Conservation (phyloP, 1,140 invertebrate species). For the Zaprionus ghesquierei region DNA sequence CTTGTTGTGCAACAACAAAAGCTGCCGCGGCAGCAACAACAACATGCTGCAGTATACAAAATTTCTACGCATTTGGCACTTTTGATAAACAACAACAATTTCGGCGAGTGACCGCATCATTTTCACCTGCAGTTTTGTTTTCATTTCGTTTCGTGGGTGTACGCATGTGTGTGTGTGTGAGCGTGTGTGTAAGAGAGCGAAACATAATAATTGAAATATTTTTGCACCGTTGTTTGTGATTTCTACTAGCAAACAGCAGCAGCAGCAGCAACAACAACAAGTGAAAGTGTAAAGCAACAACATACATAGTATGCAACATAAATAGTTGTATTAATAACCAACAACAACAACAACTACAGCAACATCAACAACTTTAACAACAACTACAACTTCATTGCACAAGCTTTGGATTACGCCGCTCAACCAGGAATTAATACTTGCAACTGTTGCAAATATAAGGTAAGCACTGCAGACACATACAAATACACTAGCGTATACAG, state of each 20-base stretch:
- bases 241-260: conserved; percentile 33
- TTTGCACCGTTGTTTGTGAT: conserved; percentile 47
- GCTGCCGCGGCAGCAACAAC: conserved; percentile 15
- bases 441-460: conserved; percentile 31
- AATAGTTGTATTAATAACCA: conserved; percentile 26
- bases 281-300: conserved; percentile 60
- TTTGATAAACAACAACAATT: conserved; percentile 24
- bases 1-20: conserved; percentile 50
- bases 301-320: conserved; percentile 52
- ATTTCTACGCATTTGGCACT: conserved; percentile 30
- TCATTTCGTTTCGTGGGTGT: conserved; percentile 2
- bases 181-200: conserved; percentile 43
- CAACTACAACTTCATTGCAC: conserved; percentile 30
- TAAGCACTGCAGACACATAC: conserved; percentile 15
- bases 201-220: conserved; percentile 48
- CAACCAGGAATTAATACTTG: conserved; percentile 34
- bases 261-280: conserved; percentile 33
- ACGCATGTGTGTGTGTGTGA: not conserved
- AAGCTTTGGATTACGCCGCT: conserved; percentile 38
- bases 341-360: conserved; percentile 1
- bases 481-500: not conserved
- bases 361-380: not conserved
- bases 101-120: conserved; percentile 36
- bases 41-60: conserved; percentile 10
- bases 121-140: conserved; percentile 53